Evolutionary conservation across 2,797 vertebrate species (phyloP).

Genomic region (Melopsittacus undulatus): DNA sequence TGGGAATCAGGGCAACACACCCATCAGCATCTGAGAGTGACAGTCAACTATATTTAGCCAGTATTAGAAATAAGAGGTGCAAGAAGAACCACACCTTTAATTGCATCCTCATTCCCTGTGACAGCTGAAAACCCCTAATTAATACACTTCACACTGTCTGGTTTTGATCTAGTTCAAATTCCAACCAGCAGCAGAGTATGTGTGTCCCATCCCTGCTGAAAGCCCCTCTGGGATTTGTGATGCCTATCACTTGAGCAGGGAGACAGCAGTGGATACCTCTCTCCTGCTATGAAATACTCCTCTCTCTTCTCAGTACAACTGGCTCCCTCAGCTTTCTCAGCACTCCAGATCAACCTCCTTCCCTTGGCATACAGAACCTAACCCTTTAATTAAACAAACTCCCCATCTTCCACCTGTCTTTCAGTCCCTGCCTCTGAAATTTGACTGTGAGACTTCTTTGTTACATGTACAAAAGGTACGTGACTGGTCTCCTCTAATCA

Average conservation of each 20-base stretch:
- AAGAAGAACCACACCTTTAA: conserved; percentile 25
- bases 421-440: background rate
- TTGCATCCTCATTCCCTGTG: background rate
- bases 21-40: background rate
- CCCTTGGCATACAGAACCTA: background rate
- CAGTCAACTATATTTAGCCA: background rate
- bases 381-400: background rate
- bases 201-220: background rate
- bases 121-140: conserved; percentile 47
- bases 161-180: conserved; percentile 32
- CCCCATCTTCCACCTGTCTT: background rate
- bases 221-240: background rate
- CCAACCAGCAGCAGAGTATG: background rate
- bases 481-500: background rate
- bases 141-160: conserved; percentile 13
- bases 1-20: background rate
- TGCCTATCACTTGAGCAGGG: background rate
- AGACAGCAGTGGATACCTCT: background rate
- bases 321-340: background rate
- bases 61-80: conserved; percentile 4
- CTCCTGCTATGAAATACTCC: background rate
- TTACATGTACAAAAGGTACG: fast-evolving
- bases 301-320: background rate
- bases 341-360: background rate
- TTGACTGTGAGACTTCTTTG: fast-evolving